Conservation (phyloP, 1,140 invertebrate species). For the Ladona fulva region DNA sequence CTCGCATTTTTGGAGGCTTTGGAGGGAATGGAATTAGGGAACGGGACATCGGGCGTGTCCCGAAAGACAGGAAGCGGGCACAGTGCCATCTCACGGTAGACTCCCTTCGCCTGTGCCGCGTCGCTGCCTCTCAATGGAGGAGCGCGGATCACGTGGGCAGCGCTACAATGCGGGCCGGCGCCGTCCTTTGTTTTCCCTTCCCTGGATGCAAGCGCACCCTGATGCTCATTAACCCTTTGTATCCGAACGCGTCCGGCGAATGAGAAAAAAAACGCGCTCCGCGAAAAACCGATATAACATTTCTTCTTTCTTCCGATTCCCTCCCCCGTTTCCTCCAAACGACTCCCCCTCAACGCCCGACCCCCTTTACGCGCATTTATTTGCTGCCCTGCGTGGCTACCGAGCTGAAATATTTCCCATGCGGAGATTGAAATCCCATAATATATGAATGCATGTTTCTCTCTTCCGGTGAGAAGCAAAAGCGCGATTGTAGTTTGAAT, state of each 20-base stretch:
- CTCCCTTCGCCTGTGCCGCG: neutral
- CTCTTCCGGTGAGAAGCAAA: no score
- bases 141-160: neutral
- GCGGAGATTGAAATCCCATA: no score
- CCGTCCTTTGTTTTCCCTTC: neutral
- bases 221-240: slow-evolving; percentile 5
- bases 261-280: neutral
- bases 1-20: no score
- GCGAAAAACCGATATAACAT: neutral
- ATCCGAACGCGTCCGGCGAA: neutral
- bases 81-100: neutral
- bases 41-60: neutral
- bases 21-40: no score
- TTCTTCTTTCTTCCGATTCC: neutral
- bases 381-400: no score
- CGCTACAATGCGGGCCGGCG: neutral
- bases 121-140: neutral
- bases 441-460: no score
- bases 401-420: no score
- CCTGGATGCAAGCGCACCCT: neutral
- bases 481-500: no score
- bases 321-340: neutral
- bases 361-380: no score
- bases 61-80: neutral
- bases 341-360: no score